Base-by-base conservation (phyloP, 1,140 invertebrate species). In the Leucophenga varia region DNA sequence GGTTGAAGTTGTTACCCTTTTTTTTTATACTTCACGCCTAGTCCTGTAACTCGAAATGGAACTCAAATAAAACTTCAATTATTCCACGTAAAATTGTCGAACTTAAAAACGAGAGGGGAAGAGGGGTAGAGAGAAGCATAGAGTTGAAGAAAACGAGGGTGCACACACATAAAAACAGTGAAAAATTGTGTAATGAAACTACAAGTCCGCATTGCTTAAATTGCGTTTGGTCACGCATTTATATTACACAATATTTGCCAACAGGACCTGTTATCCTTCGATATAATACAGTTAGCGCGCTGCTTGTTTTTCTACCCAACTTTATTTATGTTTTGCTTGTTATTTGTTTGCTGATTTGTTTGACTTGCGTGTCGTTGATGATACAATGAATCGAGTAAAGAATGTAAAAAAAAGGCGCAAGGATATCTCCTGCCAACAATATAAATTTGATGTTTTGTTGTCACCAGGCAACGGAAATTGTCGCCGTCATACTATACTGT, bases 321-420 rank as follows among this genome's bases (percentile, higher is more conserved):
- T 54, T 54, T 57, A 50, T 40, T 51, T 49, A 37, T 57, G 54
- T 57, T 55, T 31, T 20, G 3, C 36, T 18, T 39, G 30, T 59
- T 69, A 61, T 65, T 70, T 70, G 61, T 61, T 65, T 70, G 63
- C 46, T 65, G 65, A 71, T 67, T 71, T 71, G 67, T 71, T 71
- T 71, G 63, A 71, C 67, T 71, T 71, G 67, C 67, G 67, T 71
- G 67, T 67, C 67, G 61, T 59, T 71, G 67, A 71, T 71, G 67
- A 71, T 63, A 71, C 68, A 71, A 67, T 63, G 25, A 9, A 20
- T 4, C 16, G 37, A 19, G 12, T 20, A 40, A n/a, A 22, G 19
- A 30, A 41, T 38, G 42, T 41, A n/a, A n/a, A n/a, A n/a, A n/a
- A 19, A 43, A 42, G 43, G 38, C 47, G 28, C 19, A 44, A 55